Base-by-base conservation (phyloP, 2,797 vertebrate species). In the Petrocephalus sullivani region DNA sequence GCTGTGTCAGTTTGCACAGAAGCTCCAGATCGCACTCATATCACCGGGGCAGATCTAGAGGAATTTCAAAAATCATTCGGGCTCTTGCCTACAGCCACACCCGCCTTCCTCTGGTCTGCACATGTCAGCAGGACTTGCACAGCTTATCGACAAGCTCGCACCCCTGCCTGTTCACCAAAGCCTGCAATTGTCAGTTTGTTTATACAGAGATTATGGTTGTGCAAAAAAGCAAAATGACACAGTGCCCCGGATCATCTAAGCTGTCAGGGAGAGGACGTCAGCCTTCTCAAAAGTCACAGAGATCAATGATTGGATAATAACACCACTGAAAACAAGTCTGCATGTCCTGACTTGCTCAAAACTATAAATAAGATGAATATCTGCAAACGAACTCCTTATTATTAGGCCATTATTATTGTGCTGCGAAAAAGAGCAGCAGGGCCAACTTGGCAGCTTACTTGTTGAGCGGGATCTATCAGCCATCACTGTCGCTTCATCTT, bases 251-350 rank as follows among this genome's bases (percentile, higher is more conserved):
- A 87, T 84, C 3, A 33, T 86, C 28, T 54, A 84, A 85, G n/a
- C 86, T 54, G 86, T 78, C 85, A 83, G 37, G 21, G 86, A 81
- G 78, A 87, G 64, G 23, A 33, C 19, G 9, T n/a, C 67, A 21
- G 88, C 83, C 19, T 16, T 57, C 71, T 88, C 67, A 87, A 57
- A 58, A 41, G 81, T 53, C 58, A 57, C 88, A 87, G 85, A 78
- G 71, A 83, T 28, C 84, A 51, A 37, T 78, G 41, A 60, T 75
- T 54, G 88, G 56, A 87, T 83, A 87, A 75, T 89, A 89, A 89
- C 21, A 82, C 85, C 41, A 83, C 9, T 89, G 54, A 89, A 87
- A 57, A 41, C 23, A 14, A 21, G 60, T 53, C 6, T 28, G 60
- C 88, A 85, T 85, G 88, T 58, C 61, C 14, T 37, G 51, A 85